These are phyloP conservation scores for Sebastolobus altivelis DNA, from an alignment of 2,797 vertebrate genomes.

Conservation along the genomic window DNA sequence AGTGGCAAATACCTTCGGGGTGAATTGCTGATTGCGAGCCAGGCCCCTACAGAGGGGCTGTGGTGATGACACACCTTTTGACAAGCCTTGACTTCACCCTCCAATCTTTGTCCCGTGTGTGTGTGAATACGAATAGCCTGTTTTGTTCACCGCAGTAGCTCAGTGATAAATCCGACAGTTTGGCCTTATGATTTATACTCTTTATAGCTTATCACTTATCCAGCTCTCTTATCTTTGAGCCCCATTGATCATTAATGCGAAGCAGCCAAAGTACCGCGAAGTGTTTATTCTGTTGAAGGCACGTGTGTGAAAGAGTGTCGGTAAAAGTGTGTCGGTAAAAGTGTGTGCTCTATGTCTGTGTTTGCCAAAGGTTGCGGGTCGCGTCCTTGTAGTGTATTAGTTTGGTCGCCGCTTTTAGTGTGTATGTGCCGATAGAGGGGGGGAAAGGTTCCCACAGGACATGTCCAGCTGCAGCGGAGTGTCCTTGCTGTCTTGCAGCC, in stretches of 20 bases:
- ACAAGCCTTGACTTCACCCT: slow-evolving; percentile 64
- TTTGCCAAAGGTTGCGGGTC: slow-evolving; percentile 30
- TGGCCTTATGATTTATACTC: slow-evolving; percentile 42
- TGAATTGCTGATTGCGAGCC: slow-evolving; percentile 58
- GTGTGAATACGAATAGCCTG: slow-evolving; percentile 33
- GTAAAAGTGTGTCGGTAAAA: neutral
- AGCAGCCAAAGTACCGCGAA: slow-evolving; percentile 46
- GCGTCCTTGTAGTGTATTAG: slow-evolving; percentile 6
- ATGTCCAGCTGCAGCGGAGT: slow-evolving; percentile 41
- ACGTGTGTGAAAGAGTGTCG: neutral
- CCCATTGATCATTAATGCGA: slow-evolving; percentile 73
- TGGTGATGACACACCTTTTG: slow-evolving; percentile 71
- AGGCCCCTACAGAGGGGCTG: slow-evolving; percentile 35
- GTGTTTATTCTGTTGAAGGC: slow-evolving; percentile 29
- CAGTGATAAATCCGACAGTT: slow-evolving; percentile 42
- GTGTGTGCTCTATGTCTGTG: neutral
- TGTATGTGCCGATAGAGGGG: slow-evolving; percentile 6
- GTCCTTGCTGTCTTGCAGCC: slow-evolving; percentile 31
- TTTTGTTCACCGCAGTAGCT: slow-evolving; percentile 52
- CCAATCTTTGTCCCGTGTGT: slow-evolving; percentile 53
- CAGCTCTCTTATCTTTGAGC: slow-evolving; percentile 52
- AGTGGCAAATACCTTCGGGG: slow-evolving; percentile 66
- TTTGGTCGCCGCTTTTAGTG: neutral
- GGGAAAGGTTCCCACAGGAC: slow-evolving; percentile 33
- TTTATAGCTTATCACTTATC: slow-evolving; percentile 48